phyloP scores from a whole-genome alignment of 53 echinoderm and acorn worm genomes.

The Patiria pectinifera region DNA sequence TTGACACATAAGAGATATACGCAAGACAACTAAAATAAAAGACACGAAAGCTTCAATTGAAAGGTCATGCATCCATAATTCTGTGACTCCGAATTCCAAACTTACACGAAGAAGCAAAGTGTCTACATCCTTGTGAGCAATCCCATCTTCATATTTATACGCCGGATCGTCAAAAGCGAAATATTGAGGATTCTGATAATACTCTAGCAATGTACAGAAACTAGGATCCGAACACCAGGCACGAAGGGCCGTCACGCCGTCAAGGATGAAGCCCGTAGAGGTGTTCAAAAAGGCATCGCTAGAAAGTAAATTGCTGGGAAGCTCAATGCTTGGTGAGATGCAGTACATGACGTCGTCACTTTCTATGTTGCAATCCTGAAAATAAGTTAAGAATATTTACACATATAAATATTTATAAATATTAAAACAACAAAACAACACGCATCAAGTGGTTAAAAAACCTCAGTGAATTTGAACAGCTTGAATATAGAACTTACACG shows the following conservation, averaged over 20 bases:
- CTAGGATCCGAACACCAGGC: conserved; percentile 43
- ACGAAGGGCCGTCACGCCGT: conserved; percentile 10
- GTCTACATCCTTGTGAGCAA: not conserved
- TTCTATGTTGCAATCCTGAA: not conserved
- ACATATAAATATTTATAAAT: not conserved
- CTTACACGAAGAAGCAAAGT: not conserved
- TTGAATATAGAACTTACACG: too few relatives aligned
- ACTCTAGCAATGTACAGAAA: conserved; percentile 24
- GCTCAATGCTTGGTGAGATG: not conserved
- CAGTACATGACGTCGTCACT: not conserved
- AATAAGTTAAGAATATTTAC: not conserved
- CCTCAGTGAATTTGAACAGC: too few relatives aligned
- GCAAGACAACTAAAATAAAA: too few relatives aligned
- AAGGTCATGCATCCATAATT: too few relatives aligned
- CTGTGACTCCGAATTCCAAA: not conserved
- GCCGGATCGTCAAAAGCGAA: not conserved
- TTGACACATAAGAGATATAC: too few relatives aligned
- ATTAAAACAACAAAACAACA: not conserved
- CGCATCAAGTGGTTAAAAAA: not conserved
- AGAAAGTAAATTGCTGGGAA: not conserved
- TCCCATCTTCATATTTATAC: not conserved
- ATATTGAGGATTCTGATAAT: conserved; percentile 64
- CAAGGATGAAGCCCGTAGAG: conserved; percentile 46
- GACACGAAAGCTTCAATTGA: too few relatives aligned
- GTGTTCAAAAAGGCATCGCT: not conserved